Evolutionary conservation across 1,140 invertebrate genomes (phyloP), one percentile per base, ranked within the genome.

Genomic region (Chrysopa pallens): DNA sequence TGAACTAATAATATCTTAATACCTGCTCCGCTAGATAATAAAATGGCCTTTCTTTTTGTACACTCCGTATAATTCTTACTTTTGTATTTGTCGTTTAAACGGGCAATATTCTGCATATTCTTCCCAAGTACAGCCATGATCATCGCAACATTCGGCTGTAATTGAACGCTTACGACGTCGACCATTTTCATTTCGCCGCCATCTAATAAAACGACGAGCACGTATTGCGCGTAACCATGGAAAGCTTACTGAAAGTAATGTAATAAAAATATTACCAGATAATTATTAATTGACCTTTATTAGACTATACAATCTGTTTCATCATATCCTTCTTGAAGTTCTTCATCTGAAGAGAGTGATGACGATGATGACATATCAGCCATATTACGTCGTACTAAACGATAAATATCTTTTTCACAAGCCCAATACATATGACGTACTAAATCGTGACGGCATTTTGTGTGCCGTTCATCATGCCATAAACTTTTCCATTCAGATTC

Each of bases 41-140:
- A n/a, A n/a, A n/a, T n/a, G n/a, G n/a, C n/a, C n/a, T n/a, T n/a
- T n/a, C n/a, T n/a, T n/a, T n/a, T n/a, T n/a, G n/a, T n/a, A n/a
- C n/a, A n/a, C 29, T 33, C n/a, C 6, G 31, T 11, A 12, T 6
- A 4, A 4, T 2, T 33, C n/a, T 33, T 33, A 33, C 31, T 12
- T 33, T 9, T 33, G 31, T 6, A 33, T 9, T 33, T 33, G 8
- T 12, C 31, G 2, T 33, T 73, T 70, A 13, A 66, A 64, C 6
- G 72, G 71, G 54, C 72, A 74, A 50, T 74, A 74, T 52, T 74
- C 72, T 29, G 72, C 72, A 46, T 74, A 74, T 48, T 74, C 72
- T 52, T 74, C 72, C 72, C 72, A 74, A 27, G 72, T 74, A 45
- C 72, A 74, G 8, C 72, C 72, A 11, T 56, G 50, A 11, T 58